Percentiles rank a stretch among this genome's conserved stretches.
Conservation (phyloP, 1,140 invertebrate species). For the Ctenoplectra terminalis region DNA sequence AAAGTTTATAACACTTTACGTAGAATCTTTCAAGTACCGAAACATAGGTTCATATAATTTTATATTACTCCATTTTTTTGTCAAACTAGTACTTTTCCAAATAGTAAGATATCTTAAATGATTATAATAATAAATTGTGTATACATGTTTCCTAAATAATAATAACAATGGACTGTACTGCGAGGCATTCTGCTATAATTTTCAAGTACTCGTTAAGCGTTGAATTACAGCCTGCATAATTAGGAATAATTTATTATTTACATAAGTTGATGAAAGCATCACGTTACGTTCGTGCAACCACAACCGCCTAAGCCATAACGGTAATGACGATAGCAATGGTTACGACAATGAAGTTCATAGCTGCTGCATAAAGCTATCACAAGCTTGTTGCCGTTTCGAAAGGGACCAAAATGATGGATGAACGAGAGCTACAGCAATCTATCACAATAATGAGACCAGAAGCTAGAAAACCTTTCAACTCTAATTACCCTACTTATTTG, state of each 20-base stretch:
- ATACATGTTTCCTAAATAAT: neutral
- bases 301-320: neutral
- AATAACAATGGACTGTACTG: neutral
- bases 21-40: too few species aligned
- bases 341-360: constrained; percentile 14
- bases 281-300: neutral
- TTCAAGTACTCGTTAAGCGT: neutral
- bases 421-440: neutral
- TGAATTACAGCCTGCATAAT: neutral
- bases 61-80: too few species aligned
- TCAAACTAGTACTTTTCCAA: too few species aligned
- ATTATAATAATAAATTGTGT: neutral
- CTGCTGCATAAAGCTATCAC: neutral
- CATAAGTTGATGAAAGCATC: neutral
- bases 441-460: neutral
- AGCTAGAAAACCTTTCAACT: too few species aligned
- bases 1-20: too few species aligned
- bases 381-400: neutral
- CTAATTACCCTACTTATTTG: too few species aligned
- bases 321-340: neutral
- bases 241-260: constrained; percentile 19
- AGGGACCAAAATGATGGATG: neutral
- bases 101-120: neutral
- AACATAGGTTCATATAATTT: too few species aligned
- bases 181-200: neutral